Base-by-base conservation (phyloP, 2,888 invertebrate species). In the Phengaris alcon region DNA sequence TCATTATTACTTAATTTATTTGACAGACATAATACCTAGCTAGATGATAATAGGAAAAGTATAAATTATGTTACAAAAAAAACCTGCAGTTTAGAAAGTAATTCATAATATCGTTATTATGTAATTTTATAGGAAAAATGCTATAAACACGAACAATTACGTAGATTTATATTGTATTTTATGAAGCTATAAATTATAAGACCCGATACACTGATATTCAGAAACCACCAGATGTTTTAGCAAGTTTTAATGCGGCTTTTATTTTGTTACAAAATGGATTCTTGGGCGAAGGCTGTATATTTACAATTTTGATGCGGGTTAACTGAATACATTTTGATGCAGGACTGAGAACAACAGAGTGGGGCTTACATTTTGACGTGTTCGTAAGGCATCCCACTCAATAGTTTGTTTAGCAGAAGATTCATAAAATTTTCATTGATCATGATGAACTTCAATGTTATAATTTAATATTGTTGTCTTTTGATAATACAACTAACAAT, bases 281-380 rank as follows among this genome's bases (percentile, higher is more conserved):
- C 64, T 64, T 64, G 64, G 64, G 35, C 10, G 22, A 22, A 22
- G 12, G 59, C 35, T 44, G 44, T 13, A 64, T 64, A n/a, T n/a
- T n/a, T n/a, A 44, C 64, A 44, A 64, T 6, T 35, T 64, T 64
- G 35, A 64, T 64, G 64, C 7, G 35, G 64, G 64, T 44, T 64
- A 64, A 64, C 35, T 64, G 64, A 64, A 64, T 64, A 64, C 6
- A 64, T 44, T 64, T 44, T 64, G 6, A 64, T 64, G 64, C 64
- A 64, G 35, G 12, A 15, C 22, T 59, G 15, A 59, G 59, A 57
- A 59, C 59, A 59, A 64, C 64, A 64, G 64, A 64, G 35, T 64
- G 57, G 5, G 35, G 64, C 35, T 64, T 44, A 55, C 13, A 55
- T 48, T 48, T 7, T 12, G 52, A 52, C 52, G 52, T 52, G 52